phyloP scores from a whole-genome alignment of 2,888 invertebrate genomes.

The Scrobipalpa costella region DNA sequence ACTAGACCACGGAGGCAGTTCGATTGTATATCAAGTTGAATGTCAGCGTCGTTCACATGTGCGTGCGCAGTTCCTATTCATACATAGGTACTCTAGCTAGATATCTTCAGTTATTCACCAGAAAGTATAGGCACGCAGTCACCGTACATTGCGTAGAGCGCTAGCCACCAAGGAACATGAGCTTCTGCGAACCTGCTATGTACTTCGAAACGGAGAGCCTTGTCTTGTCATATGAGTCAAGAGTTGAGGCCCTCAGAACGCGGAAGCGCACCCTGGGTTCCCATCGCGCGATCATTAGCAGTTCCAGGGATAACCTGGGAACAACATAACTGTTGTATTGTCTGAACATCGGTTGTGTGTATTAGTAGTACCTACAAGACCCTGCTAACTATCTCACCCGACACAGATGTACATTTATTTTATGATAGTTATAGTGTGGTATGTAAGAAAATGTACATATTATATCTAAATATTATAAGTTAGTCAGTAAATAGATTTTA shows the following conservation, averaged over 20 bases:
- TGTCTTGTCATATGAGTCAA: neutral
- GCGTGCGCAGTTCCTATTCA: neutral
- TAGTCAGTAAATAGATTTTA: too few relatives aligned
- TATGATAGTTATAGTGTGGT: too few relatives aligned
- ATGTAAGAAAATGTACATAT: too few relatives aligned
- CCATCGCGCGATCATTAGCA: constrained; percentile 68
- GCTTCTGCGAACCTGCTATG: neutral
- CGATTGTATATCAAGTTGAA: constrained; percentile 5
- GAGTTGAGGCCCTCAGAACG: constrained; percentile 34
- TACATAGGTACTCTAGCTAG: neutral
- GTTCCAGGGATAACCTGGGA: constrained; percentile 66
- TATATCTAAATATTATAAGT: too few relatives aligned
- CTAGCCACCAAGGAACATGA: neutral
- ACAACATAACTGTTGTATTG: constrained; percentile 43
- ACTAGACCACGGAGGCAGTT: too few relatives aligned
- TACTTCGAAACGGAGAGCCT: neutral
- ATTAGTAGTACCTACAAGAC: neutral
- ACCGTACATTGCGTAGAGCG: neutral
- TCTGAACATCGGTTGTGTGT: constrained; percentile 16
- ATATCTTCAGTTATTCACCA: neutral
- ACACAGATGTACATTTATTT: too few relatives aligned
- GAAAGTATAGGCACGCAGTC: neutral
- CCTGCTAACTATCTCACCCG: neutral
- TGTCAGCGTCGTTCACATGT: constrained; percentile 1
- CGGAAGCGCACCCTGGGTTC: constrained; percentile 56